Percentiles rank a stretch among this genome's conserved stretches.
phyloP scores from a whole-genome alignment of 2,797 vertebrate species.

The Percopsis omiscomaycus region DNA sequence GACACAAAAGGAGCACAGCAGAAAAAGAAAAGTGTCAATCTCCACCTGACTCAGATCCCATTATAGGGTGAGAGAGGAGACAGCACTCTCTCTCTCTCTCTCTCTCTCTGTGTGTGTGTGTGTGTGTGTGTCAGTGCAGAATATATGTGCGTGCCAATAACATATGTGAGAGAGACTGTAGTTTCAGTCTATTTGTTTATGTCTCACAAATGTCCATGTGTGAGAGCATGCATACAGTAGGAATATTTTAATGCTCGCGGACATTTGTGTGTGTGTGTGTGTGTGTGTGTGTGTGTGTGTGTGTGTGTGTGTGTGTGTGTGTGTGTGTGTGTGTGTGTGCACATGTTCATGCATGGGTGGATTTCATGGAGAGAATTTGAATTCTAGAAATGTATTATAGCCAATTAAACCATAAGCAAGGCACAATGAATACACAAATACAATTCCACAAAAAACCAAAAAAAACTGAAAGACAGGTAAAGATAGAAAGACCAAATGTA shows the following conservation, averaged over 20 bases:
- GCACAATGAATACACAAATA: no score
- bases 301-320: no score
- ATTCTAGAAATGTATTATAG: no score
- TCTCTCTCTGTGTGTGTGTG: conserved; percentile 13
- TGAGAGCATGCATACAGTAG: no score
- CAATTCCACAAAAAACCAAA: background rate
- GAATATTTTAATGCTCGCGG: no score
- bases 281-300: no score
- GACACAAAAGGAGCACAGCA: conserved; percentile 64
- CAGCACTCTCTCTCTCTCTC: conserved; percentile 21
- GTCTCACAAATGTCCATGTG: no score
- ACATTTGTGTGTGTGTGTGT: no score
- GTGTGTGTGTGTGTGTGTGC: no score
- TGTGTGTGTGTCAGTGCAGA: conserved; percentile 5
- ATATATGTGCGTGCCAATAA: background rate
- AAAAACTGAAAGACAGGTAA: conserved; percentile 20
- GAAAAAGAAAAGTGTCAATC: conserved; percentile 70
- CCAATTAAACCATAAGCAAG: no score
- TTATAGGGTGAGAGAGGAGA: conserved; percentile 65
- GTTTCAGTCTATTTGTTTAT: no score
- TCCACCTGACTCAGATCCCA: conserved; percentile 71
- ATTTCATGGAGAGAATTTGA: background rate
- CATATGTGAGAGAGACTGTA: background rate
- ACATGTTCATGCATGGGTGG: no score
- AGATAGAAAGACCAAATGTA: conserved; percentile 53